Conservation (phyloP, 2,888 invertebrate species). For the Drosophila emarginata region DNA sequence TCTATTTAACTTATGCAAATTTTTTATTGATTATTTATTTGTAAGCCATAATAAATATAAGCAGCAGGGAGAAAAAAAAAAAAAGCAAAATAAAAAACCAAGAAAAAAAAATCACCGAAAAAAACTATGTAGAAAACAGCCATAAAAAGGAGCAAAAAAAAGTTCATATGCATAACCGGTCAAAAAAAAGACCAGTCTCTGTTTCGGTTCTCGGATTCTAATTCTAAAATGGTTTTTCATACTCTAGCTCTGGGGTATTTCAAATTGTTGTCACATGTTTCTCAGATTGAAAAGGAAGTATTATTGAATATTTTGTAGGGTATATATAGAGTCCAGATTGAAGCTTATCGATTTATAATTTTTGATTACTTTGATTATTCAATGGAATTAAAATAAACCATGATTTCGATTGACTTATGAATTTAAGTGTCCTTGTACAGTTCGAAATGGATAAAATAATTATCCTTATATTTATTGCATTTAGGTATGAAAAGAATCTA, state of each 20-base stretch:
- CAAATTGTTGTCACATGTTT: not conserved
- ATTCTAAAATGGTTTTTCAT: constrained; percentile 7
- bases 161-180: constrained; percentile 70
- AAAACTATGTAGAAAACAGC: constrained; percentile 47
- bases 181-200: constrained; percentile 52
- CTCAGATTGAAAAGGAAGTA: constrained; percentile 12
- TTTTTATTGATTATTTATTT: constrained; percentile 68
- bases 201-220: constrained; percentile 28
- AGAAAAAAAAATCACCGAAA: too few species aligned
- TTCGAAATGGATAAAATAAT: too few species aligned
- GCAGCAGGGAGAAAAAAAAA: constrained; percentile 33
- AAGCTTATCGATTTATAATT: too few species aligned
- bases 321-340: not conserved
- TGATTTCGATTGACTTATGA: too few species aligned
- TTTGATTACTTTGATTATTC: too few species aligned
- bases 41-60: constrained; percentile 59
- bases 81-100: too few species aligned
- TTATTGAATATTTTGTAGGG: constrained; percentile 16
- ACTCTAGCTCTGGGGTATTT: not conserved
- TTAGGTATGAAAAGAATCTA: too few species aligned
- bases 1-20: constrained; percentile 78
- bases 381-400: too few species aligned
- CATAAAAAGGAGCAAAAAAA: constrained; percentile 62
- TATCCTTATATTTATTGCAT: too few species aligned
- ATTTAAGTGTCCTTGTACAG: too few species aligned